phyloP scores from a whole-genome alignment of 2,888 invertebrate species.

The Synanthedon tipuliformis region DNA sequence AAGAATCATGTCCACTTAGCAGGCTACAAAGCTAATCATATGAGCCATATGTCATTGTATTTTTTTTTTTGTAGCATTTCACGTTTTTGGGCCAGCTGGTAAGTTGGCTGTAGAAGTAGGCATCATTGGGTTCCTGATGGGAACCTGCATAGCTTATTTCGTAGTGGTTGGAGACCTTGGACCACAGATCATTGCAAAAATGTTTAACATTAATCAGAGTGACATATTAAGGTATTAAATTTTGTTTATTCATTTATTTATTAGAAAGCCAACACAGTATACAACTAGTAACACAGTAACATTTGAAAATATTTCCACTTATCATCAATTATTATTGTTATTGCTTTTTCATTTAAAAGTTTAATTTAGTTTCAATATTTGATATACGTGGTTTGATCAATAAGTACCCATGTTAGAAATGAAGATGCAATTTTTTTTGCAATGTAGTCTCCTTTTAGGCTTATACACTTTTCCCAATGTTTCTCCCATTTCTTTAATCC shows the following conservation, averaged over 20 bases:
- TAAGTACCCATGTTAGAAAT: no score
- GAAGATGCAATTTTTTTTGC: no score
- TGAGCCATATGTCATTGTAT: no score
- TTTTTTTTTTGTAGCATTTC: conserved; percentile 75
- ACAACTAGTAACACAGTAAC: no score
- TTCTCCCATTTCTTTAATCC: no score
- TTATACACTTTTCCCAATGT: no score
- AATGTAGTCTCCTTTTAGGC: no score
- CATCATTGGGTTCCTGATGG: conserved; percentile 93
- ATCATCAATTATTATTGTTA: neutral
- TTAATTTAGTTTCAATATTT: neutral
- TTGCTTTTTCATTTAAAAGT: neutral
- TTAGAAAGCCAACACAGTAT: no score
- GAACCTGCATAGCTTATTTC: conserved; percentile 95
- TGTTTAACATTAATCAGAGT: conserved; percentile 77
- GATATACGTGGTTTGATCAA: no score
- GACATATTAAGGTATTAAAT: conserved; percentile 69
- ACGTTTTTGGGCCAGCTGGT: conserved; percentile 91
- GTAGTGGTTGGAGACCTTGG: conserved; percentile 98
- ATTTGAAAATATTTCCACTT: neutral
- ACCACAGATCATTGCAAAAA: conserved; percentile 87
- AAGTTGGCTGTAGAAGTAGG: conserved; percentile 92
- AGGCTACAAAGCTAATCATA: no score
- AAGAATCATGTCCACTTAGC: no score
- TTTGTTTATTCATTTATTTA: neutral